Conservation (phyloP, 2,888 invertebrate genomes). For the Pherbina coryleti region DNA sequence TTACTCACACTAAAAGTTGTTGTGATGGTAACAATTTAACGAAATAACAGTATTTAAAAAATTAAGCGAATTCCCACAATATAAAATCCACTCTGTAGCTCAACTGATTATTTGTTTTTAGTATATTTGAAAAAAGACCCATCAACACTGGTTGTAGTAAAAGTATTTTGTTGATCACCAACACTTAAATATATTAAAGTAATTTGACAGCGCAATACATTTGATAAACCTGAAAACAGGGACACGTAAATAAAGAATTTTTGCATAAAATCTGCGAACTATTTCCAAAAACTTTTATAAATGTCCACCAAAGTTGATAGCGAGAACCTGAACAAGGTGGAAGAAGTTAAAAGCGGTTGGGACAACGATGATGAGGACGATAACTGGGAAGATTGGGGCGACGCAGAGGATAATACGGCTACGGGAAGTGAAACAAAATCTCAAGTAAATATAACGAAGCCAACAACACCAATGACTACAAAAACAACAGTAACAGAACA, state of each 20-base stretch:
- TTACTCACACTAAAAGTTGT: too few relatives aligned
- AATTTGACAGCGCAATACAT: not conserved
- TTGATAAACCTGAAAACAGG: not conserved
- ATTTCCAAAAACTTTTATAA: not conserved
- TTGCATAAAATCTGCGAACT: not conserved
- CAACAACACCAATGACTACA: not conserved
- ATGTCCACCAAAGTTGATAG: slow-evolving; percentile 41
- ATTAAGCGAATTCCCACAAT: too few relatives aligned
- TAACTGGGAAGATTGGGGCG: slow-evolving; percentile 65
- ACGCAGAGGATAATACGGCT: slow-evolving; percentile 54
- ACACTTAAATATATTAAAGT: not conserved
- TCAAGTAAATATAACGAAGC: slow-evolving; percentile 31
- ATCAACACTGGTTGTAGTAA: too few relatives aligned
- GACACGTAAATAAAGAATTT: slow-evolving; percentile 39
- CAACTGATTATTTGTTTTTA: too few relatives aligned
- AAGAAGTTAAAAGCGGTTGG: slow-evolving; percentile 52
- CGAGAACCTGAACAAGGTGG: slow-evolving; percentile 18
- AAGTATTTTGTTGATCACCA: not conserved
- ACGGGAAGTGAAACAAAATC: slow-evolving; percentile 25
- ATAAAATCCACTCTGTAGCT: too few relatives aligned
- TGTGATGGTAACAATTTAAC: too few relatives aligned
- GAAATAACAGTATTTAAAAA: too few relatives aligned
- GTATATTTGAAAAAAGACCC: too few relatives aligned
- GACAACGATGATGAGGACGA: slow-evolving; percentile 59
- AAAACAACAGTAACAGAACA: slow-evolving; percentile 13